Evolutionary conservation across 2,888 invertebrate genomes (phyloP).

Genomic region (Chloroclystis v-ata): DNA sequence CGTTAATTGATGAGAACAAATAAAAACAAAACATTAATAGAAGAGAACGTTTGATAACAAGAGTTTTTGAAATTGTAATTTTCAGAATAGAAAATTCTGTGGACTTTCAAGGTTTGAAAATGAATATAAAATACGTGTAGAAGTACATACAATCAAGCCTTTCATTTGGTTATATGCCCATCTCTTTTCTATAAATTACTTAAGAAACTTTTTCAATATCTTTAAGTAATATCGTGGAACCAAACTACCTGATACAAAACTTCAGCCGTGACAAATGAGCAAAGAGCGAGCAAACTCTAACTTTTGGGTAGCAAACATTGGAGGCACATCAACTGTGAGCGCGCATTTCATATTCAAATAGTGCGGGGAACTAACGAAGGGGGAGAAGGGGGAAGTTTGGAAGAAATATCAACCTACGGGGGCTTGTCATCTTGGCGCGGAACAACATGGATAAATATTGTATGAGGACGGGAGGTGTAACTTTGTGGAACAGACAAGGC

Average conservation of each 20-base stretch:
- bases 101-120: too few relatives aligned
- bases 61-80: too few relatives aligned
- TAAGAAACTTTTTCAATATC: neutral
- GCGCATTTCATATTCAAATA: slow-evolving; percentile 75
- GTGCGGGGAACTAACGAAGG: slow-evolving; percentile 70
- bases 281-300: slow-evolving; percentile 59
- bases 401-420: slow-evolving; percentile 55
- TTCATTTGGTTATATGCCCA: too few relatives aligned
- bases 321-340: slow-evolving; percentile 47
- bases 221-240: slow-evolving; percentile 9
- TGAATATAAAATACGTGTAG: too few relatives aligned
- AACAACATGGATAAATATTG: slow-evolving; percentile 30
- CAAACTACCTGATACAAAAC: slow-evolving; percentile 42
- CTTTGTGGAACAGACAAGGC: neutral
- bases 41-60: too few relatives aligned
- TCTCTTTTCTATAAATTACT: too few relatives aligned
- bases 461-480: slow-evolving; percentile 19
- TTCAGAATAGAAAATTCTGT: too few relatives aligned
- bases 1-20: too few relatives aligned
- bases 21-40: too few relatives aligned
- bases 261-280: slow-evolving; percentile 54
- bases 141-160: too few relatives aligned
- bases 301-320: slow-evolving; percentile 64
- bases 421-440: slow-evolving; percentile 29
- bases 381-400: slow-evolving; percentile 37